Percentiles rank a stretch among this genome's conserved stretches.
Evolutionary conservation across 2,888 invertebrate genomes (phyloP).

Genomic region (Drosophila kokeensis): DNA sequence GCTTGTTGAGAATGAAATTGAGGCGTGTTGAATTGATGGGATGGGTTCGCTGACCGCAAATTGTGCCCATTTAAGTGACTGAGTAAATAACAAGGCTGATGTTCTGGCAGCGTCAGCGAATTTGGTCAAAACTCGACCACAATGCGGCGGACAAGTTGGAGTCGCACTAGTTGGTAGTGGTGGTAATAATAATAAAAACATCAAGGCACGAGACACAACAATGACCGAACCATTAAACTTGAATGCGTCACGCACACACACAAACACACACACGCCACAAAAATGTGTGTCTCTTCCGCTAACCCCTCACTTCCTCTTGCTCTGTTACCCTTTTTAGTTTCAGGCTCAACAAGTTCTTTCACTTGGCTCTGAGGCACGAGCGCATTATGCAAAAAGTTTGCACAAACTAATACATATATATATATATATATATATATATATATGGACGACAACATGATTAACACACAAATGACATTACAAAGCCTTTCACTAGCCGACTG

Average conservation of each 20-base stretch:
- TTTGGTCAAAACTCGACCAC: constrained; percentile 24
- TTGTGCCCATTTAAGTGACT: constrained; percentile 60
- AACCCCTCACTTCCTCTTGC: background rate
- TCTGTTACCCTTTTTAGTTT: constrained; percentile 8
- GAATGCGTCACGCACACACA: constrained; percentile 69
- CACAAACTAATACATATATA: constrained; percentile 54
- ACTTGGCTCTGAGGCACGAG: constrained; percentile 61
- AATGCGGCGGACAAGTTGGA: constrained; percentile 21
- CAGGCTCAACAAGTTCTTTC: constrained; percentile 70
- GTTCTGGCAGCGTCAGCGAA: background rate
- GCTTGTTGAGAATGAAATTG: background rate
- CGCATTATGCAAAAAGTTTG: constrained; percentile 72
- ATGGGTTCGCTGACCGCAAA: constrained; percentile 39
- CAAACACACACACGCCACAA: constrained; percentile 3
- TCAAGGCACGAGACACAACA: constrained; percentile 36
- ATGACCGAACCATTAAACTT: constrained; percentile 58
- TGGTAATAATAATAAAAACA: constrained; percentile 21
- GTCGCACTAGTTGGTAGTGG: background rate
- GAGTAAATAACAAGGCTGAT: constrained; percentile 34
- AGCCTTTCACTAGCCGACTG: constrained; percentile 68
- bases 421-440: background rate
- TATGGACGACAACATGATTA: constrained; percentile 73
- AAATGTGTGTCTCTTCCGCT: constrained; percentile 5
- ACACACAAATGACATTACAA: constrained; percentile 76
- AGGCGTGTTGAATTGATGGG: background rate